phyloP scores from a whole-genome alignment of 2,113 vertebrate species.

The Pampusana beccarii region DNA sequence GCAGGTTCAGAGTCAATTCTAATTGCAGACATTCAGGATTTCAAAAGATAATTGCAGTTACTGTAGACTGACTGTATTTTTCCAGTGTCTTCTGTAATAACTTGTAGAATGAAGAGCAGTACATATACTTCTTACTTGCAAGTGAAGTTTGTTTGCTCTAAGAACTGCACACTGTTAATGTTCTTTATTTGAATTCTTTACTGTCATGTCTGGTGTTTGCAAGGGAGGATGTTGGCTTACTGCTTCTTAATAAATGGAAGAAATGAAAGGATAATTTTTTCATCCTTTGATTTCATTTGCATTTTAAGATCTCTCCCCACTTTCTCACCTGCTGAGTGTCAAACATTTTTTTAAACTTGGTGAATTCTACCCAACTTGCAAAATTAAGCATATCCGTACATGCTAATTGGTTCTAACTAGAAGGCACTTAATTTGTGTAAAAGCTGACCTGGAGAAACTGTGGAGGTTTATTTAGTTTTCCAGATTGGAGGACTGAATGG shows the following conservation, averaged over 20 bases:
- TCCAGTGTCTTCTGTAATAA: not conserved
- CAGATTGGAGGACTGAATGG: not conserved
- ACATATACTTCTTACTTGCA: not conserved
- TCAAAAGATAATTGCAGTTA: not conserved
- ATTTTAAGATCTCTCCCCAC: not conserved
- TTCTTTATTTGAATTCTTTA: not conserved
- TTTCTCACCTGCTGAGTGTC: not conserved
- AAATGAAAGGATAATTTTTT: not conserved
- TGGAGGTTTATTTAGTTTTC: not conserved
- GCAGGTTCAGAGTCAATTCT: not conserved
- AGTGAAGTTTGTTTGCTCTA: not conserved
- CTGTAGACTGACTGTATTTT: not conserved
- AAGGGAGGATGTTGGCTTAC: not conserved
- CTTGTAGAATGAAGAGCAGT: not conserved
- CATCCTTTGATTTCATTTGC: not conserved
- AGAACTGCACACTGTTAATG: not conserved
- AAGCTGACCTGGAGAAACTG: not conserved
- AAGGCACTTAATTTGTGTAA: not conserved
- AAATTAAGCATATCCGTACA: not conserved
- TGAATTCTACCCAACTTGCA: not conserved
- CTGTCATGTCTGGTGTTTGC: not conserved
- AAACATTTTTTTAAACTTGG: not conserved
- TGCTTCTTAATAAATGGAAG: not conserved
- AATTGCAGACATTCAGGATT: not conserved
- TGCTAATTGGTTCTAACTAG: not conserved